Conservation (phyloP, 2,888 invertebrate species). For the Lepetodrilus schrolli region DNA sequence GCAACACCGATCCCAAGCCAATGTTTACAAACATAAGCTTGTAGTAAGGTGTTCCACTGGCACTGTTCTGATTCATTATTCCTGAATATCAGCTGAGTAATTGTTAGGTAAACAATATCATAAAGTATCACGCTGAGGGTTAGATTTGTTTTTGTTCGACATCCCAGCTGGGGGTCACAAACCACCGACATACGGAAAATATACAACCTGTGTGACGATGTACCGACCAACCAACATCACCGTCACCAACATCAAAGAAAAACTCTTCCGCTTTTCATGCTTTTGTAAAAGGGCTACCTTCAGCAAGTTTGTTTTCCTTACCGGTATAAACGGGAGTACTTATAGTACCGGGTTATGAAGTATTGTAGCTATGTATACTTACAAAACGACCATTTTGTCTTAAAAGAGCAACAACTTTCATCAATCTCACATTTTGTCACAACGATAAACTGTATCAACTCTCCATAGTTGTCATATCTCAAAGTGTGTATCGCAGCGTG, state of each 20-base stretch:
- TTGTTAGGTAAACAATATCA: constrained; percentile 5
- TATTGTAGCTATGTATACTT: too few relatives aligned
- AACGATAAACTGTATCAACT: background rate
- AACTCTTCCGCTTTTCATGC: constrained; percentile 20
- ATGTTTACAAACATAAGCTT: constrained; percentile 21
- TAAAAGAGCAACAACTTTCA: background rate
- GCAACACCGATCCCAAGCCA: too few relatives aligned
- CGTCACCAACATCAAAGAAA: constrained; percentile 23
- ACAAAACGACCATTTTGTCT: background rate
- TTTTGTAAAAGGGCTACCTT: too few relatives aligned
- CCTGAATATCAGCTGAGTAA: background rate
- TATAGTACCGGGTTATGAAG: too few relatives aligned
- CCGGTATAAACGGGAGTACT: too few relatives aligned
- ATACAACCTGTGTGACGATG: background rate
- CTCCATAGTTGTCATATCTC: background rate
- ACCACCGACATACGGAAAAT: constrained; percentile 1
- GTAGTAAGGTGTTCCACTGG: background rate
- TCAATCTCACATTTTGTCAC: constrained; percentile 8
- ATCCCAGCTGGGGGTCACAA: too few relatives aligned
- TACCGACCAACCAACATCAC: too few relatives aligned
- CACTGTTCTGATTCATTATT: background rate
- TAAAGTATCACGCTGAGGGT: too few relatives aligned
- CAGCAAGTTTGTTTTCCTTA: too few relatives aligned
- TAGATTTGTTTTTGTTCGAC: too few relatives aligned
- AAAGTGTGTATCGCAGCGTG: background rate